Conservation (phyloP, 2,113 vertebrate genomes). For the Solea solea region DNA sequence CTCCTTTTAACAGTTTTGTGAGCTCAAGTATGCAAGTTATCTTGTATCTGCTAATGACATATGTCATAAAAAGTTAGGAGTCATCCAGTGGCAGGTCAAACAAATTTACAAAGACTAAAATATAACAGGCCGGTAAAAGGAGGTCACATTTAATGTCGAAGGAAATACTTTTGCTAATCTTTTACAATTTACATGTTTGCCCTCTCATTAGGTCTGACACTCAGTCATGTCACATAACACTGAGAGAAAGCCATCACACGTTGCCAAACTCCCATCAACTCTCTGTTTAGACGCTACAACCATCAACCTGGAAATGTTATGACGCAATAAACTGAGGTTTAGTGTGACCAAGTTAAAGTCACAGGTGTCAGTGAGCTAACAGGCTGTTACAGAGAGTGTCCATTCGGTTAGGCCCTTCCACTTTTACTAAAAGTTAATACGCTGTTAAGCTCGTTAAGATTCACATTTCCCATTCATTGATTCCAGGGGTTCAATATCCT, state of each 20-base stretch:
- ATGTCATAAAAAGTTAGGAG: constrained; percentile 10
- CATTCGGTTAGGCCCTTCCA: constrained; percentile 11
- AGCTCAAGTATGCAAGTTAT: constrained; percentile 15
- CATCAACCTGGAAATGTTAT: constrained; percentile 31
- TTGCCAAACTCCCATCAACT: constrained; percentile 15
- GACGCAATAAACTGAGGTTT: constrained; percentile 34
- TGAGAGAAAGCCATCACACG: constrained; percentile 20
- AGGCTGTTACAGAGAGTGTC: constrained; percentile 14
- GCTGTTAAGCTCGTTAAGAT: constrained; percentile 22
- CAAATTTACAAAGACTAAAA: constrained; percentile 30
- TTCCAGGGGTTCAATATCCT: constrained; percentile 19
- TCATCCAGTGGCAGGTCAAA: constrained; percentile 8
- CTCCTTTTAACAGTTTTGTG: constrained; percentile 23
- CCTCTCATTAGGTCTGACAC: background rate
- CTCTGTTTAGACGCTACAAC: constrained; percentile 28
- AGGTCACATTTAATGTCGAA: constrained; percentile 11
- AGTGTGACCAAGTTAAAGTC: constrained; percentile 31
- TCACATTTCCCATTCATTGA: constrained; percentile 4
- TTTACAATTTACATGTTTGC: constrained; percentile 26
- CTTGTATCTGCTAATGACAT: constrained; percentile 25
- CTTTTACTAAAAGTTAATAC: constrained; percentile 27
- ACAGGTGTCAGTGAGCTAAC: constrained; percentile 36
- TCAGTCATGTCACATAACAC: constrained; percentile 15
- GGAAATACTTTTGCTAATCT: constrained; percentile 19
- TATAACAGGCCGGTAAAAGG: constrained; percentile 24